Evolutionary conservation across 2,888 invertebrate genomes (phyloP), one percentile per base, ranked within the genome.

Genomic region (Lepidocyrtinus sp.): DNA sequence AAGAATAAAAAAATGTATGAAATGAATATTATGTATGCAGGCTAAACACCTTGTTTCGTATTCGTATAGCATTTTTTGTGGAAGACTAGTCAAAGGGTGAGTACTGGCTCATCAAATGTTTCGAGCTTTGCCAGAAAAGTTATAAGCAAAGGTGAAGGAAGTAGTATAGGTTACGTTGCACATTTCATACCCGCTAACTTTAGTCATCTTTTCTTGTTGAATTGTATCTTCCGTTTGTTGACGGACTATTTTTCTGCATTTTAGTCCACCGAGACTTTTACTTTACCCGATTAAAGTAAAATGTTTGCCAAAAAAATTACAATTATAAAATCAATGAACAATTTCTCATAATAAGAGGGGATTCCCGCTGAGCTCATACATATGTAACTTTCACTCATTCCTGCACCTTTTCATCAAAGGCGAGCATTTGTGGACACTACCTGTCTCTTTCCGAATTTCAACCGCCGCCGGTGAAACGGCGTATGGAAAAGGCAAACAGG

Each of bases 191-290:
- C 55, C 55, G 55, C 55, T 55, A 12, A 55, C 55, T 55, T 55
- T 55, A n/a, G n/a, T n/a, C n/a, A n/a, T n/a, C n/a, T 17, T n/a
- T 55, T 55, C 55, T 55, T 55, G 55, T 55, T 55, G 55, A 55
- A 17, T 55, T 55, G 55, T 55, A 55, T 55, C 55, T 17, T n/a
- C 2, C 55, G n/a, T n/a, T 55, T 15, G 55, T 2, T 36, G 5
- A 9, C 17, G 55, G 55, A 55, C 55, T 15, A n/a, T 55, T 55
- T 36, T 36, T 36, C 36, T 55, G 9, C 55, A 55, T n/a, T n/a
- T n/a, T 55, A 55, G n/a, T 36, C 5, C 36, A 7, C 12, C 5
- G 5, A 7, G 5, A 36, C 36, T 36, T 12, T 12, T 36, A 12
- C 55, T n/a, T 55, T 55, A 55, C 17, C 55, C 7, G 55, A n/a